Percentiles rank a stretch among this genome's conserved stretches.
phyloP scores from a whole-genome alignment of 2,888 invertebrate species.

The Tipula unca region DNA sequence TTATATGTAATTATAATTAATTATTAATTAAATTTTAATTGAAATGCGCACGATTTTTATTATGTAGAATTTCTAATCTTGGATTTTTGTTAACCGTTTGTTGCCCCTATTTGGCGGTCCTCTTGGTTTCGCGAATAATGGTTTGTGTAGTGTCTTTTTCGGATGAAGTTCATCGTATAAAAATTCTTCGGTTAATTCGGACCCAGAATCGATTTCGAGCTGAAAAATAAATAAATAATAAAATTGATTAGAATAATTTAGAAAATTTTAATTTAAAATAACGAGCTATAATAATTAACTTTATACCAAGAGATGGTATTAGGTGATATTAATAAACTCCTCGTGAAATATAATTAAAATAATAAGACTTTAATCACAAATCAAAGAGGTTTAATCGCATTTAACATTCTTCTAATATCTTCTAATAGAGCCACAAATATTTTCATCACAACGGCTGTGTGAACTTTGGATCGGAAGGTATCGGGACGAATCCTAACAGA shows the following conservation, averaged over 20 bases:
- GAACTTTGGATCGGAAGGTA: too few species aligned
- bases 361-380: too few species aligned
- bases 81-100: slow-evolving; percentile 60
- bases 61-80: background rate
- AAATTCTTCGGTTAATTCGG: slow-evolving; percentile 83
- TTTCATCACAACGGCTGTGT: too few species aligned
- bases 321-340: too few species aligned
- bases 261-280: too few species aligned
- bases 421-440: too few species aligned
- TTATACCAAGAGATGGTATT: too few species aligned
- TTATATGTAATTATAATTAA: background rate
- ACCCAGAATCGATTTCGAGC: slow-evolving; percentile 86
- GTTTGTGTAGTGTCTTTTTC: slow-evolving; percentile 75
- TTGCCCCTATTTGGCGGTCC: slow-evolving; percentile 91
- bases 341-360: too few species aligned
- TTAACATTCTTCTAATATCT: too few species aligned
- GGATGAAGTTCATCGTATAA: slow-evolving; percentile 92
- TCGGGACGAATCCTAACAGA: too few species aligned
- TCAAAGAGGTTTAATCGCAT: too few species aligned
- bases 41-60: background rate
- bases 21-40: background rate
- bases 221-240: slow-evolving; percentile 41
- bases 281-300: too few species aligned
- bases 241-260: slow-evolving; percentile 16
- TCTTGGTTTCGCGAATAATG: slow-evolving; percentile 93